These are phyloP conservation scores for Campoplex nolae DNA, from an alignment of 2,888 invertebrate genomes.

Conservation along the genomic window DNA sequence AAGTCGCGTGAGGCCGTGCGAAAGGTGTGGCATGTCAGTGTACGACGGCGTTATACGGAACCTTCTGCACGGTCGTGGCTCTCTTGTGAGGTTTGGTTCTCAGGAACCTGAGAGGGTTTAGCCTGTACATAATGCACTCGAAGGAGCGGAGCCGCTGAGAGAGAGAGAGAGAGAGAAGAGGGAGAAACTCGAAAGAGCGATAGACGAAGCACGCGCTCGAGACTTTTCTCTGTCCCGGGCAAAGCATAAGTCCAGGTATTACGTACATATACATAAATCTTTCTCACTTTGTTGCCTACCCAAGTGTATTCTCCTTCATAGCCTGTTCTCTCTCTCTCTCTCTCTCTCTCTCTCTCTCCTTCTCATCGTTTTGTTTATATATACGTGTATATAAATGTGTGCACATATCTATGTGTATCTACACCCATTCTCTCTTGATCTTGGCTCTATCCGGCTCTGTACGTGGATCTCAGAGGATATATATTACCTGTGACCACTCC, in stretches of 20 bases:
- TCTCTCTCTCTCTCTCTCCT: too few relatives aligned
- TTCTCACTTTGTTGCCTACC: slow-evolving; percentile 53
- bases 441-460: slow-evolving; percentile 40
- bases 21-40: slow-evolving; percentile 76
- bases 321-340: slow-evolving; percentile 24
- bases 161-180: slow-evolving; percentile 14
- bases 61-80: slow-evolving; percentile 49
- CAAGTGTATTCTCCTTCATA: slow-evolving; percentile 23
- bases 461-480: slow-evolving; percentile 43
- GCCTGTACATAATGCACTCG: slow-evolving; percentile 62
- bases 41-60: slow-evolving; percentile 61
- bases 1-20: slow-evolving; percentile 74
- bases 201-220: slow-evolving; percentile 47
- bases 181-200: slow-evolving; percentile 10
- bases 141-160: slow-evolving; percentile 65
- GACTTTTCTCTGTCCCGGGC: slow-evolving; percentile 26
- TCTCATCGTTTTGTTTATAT: slow-evolving; percentile 46
- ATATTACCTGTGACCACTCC: slow-evolving; percentile 59
- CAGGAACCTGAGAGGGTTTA: slow-evolving; percentile 79
- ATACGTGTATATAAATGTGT: neutral
- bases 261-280: slow-evolving; percentile 41
- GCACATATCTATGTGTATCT: neutral
- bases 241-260: slow-evolving; percentile 51
- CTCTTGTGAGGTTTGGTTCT: slow-evolving; percentile 73
- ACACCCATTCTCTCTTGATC: slow-evolving; percentile 50